Evolutionary conservation across 2,797 vertebrate genomes (phyloP).

Genomic region (Pseudomugil gertrudae): DNA sequence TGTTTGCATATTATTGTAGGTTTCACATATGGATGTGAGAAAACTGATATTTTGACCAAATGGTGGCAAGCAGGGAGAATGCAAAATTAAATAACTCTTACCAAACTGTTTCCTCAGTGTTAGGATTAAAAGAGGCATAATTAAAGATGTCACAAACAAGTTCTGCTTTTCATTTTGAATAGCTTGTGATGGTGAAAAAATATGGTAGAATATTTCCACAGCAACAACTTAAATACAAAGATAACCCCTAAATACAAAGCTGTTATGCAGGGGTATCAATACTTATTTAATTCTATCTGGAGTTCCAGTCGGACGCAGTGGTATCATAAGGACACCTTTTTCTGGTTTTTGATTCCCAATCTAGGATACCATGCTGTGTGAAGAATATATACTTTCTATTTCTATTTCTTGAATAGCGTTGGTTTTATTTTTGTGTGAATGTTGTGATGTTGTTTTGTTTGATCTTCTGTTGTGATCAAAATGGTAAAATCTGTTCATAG

Average conservation of each 20-base stretch:
- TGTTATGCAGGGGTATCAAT: slow-evolving; percentile 10
- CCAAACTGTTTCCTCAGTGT: slow-evolving; percentile 33
- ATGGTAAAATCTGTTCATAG: too few relatives aligned
- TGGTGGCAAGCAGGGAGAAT: slow-evolving; percentile 3
- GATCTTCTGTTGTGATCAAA: too few relatives aligned
- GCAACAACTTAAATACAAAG: slow-evolving; percentile 34
- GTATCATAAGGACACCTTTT: slow-evolving; percentile 13
- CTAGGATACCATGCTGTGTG: not conserved
- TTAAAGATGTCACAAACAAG: slow-evolving; percentile 45
- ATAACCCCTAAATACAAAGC: slow-evolving; percentile 30
- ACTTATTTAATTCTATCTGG: slow-evolving; percentile 19
- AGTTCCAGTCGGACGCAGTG: slow-evolving; percentile 22
- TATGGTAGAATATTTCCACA: slow-evolving; percentile 30
- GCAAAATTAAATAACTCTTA: slow-evolving; percentile 31
- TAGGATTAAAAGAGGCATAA: slow-evolving; percentile 35
- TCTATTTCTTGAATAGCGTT: not conserved
- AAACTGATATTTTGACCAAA: slow-evolving; percentile 20
- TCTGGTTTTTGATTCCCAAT: slow-evolving; percentile 11
- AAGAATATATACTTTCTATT: too few relatives aligned
- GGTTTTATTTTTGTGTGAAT: not conserved
- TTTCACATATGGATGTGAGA: slow-evolving; percentile 3
- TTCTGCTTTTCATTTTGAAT: slow-evolving; percentile 44
- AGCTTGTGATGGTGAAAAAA: slow-evolving; percentile 28
- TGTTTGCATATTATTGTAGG: slow-evolving; percentile 35
- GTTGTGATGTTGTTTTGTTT: too few relatives aligned